Evolutionary conservation across 92 coral and sea anemone species (phyloP).

Genomic region (Epizoanthus ramosus): DNA sequence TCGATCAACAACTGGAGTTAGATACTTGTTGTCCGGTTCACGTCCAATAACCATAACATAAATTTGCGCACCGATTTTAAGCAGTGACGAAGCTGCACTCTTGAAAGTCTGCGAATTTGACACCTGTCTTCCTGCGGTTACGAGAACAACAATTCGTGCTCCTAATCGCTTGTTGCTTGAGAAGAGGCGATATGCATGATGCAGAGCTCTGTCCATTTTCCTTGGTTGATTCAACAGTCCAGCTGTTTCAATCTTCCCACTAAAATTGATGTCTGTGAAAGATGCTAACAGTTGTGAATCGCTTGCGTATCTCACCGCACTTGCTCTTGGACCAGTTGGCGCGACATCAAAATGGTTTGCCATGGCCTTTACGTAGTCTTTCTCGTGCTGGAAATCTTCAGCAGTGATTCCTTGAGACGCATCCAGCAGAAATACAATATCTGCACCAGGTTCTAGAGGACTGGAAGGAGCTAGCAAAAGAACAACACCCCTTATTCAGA

Average conservation of each 20-base stretch:
- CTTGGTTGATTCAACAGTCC: constrained; percentile 31
- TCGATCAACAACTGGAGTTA: constrained; percentile 62
- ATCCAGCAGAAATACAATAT: constrained; percentile 87
- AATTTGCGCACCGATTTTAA: constrained; percentile 64
- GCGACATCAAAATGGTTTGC: constrained; percentile 61
- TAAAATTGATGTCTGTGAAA: constrained; percentile 24
- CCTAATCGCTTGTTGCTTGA: constrained; percentile 61
- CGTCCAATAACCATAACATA: constrained; percentile 82
- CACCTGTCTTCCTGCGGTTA: constrained; percentile 78
- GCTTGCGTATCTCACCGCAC: constrained; percentile 61
- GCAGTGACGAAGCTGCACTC: constrained; percentile 60
- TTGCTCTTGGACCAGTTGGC: constrained; percentile 64
- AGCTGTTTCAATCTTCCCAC: constrained; percentile 20
- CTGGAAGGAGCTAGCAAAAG: constrained; percentile 38
- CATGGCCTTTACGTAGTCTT: constrained; percentile 72
- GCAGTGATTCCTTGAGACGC: constrained; percentile 72
- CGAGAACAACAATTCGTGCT: constrained; percentile 70
- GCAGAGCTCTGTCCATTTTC: constrained; percentile 65
- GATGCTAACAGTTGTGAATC: constrained; percentile 16
- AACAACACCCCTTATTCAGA: background rate
- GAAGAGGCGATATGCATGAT: constrained; percentile 49
- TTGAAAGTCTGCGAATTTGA: constrained; percentile 47
- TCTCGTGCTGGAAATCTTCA: constrained; percentile 64
- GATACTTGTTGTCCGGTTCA: constrained; percentile 55
- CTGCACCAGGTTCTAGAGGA: constrained; percentile 58